Percentiles rank a stretch among this genome's conserved stretches.
These are phyloP conservation scores for Poeciliopsis occidentalis DNA, from an alignment of 2,113 vertebrate species.

Conservation along the genomic window DNA sequence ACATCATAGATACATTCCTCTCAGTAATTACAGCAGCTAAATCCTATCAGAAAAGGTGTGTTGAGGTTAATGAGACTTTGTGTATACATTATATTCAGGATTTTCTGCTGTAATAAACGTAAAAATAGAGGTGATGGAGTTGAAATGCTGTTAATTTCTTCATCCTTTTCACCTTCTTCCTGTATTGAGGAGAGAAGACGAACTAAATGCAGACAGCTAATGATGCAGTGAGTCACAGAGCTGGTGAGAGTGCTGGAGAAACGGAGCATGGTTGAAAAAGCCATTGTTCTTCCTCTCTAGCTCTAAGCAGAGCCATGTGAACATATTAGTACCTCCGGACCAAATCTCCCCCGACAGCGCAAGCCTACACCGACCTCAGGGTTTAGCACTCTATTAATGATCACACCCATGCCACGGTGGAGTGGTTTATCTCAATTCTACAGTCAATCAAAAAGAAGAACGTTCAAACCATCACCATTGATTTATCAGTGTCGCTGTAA, in stretches of 20 bases:
- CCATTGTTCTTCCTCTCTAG: slow-evolving; percentile 49
- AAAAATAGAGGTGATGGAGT: slow-evolving; percentile 27
- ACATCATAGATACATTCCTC: neutral
- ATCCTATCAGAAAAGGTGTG: neutral
- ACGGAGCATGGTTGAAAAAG: slow-evolving; percentile 25
- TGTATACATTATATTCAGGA: neutral
- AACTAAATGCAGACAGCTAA: slow-evolving; percentile 35
- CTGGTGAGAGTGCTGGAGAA: slow-evolving; percentile 1
- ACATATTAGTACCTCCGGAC: slow-evolving; percentile 55
- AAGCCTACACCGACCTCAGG: slow-evolving; percentile 50
- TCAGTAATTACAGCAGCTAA: neutral
- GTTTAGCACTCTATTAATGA: slow-evolving; percentile 62
- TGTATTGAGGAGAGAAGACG: slow-evolving; percentile 3
- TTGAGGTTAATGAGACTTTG: slow-evolving; percentile 42
- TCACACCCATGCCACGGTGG: slow-evolving; percentile 23
- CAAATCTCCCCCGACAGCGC: slow-evolving; percentile 49
- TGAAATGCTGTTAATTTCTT: slow-evolving; percentile 32
- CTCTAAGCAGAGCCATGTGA: slow-evolving; percentile 61
- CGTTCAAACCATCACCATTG: slow-evolving; percentile 20
- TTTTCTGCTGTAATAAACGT: slow-evolving; percentile 22
- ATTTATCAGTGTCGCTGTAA: slow-evolving; percentile 32
- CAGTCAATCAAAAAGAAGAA: slow-evolving; percentile 52
- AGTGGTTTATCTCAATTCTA: slow-evolving; percentile 38
- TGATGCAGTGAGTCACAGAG: slow-evolving; percentile 32
- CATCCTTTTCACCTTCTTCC: neutral